Evolutionary conservation across 2,113 vertebrate species (phyloP).

Genomic region (Urocitellus parryii): DNA sequence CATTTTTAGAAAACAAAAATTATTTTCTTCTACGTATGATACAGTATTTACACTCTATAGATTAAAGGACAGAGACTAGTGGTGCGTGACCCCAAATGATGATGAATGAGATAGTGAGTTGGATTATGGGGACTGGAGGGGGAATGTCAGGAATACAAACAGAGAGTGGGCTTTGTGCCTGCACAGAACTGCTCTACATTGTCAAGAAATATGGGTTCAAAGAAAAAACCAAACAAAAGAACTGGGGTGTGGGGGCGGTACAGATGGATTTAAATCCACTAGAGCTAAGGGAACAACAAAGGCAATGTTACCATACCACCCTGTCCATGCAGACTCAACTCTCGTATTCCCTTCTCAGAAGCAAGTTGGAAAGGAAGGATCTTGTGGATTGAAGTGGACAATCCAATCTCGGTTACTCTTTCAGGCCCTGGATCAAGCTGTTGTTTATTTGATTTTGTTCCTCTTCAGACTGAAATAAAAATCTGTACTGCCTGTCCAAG

Average conservation of each 20-base stretch:
- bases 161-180: neutral
- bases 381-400: neutral
- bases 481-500: neutral
- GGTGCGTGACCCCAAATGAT: conserved; percentile 35
- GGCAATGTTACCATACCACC: neutral
- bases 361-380: neutral
- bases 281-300: neutral
- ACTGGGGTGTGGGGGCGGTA: neutral
- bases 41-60: conserved; percentile 79
- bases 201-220: neutral
- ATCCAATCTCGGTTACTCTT: neutral
- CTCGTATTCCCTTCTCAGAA: neutral
- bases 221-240: neutral
- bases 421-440: neutral
- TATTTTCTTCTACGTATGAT: conserved; percentile 70
- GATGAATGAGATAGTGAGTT: neutral
- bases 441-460: neutral
- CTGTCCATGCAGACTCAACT: neutral
- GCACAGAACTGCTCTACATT: neutral
- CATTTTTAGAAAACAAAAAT: conserved; percentile 73
- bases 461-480: neutral
- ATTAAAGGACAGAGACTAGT: conserved; percentile 51
- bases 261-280: neutral
- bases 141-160: neutral
- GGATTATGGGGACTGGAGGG: neutral